Evolutionary conservation across 2,888 invertebrate species (phyloP), one percentile per base, ranked within the genome.

Genomic region (Drosophila imparisetae): DNA sequence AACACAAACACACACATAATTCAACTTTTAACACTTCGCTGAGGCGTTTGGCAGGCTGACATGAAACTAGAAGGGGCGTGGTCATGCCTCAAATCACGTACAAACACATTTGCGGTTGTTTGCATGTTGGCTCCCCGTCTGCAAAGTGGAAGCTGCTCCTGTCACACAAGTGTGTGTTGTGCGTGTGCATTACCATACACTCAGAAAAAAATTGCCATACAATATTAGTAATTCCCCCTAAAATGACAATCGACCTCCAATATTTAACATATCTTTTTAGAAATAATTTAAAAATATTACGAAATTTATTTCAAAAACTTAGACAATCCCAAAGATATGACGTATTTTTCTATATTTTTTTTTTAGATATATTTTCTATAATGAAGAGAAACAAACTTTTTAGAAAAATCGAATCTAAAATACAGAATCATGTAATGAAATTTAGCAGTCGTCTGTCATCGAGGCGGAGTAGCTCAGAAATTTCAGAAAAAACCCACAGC

Each of bases 1-100:
- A 80, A 83, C 81, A 81, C 80, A 81, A 83, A 80, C 80, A 76
- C 81, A 76, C 83, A 81, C 80, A 83, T 80, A 80, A 80, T 83
- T 83, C 80, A 83, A 80, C 80, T 81, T 83, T 80, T 83, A 80
- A 80, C 81, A 83, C 80, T 81, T 67, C 80, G 79, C 79, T 69
- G 48, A 49, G 66, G 50, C 66, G 60, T 60, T 61, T 34, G 36
- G 62, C 54, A 42, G 58, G 21, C 38, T 24, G 7, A 57, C 42
- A 57, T 42, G 40, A 30, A 57, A 42, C 40, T 40, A 40, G 18
- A 45, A 24, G 36, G 32, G 70, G 81, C 67, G 65, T 79, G 78
- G 65, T 30, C 66, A 57, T 67, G 82, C 61, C 69, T 63, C 58
- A 80, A 80, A 80, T 80, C 79, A 80, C 80, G 80, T 77, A 81